Percentiles rank a stretch among this genome's conserved stretches.
phyloP scores from a whole-genome alignment of 2,888 invertebrate genomes.

The Xanthorhoe spadicearia region DNA sequence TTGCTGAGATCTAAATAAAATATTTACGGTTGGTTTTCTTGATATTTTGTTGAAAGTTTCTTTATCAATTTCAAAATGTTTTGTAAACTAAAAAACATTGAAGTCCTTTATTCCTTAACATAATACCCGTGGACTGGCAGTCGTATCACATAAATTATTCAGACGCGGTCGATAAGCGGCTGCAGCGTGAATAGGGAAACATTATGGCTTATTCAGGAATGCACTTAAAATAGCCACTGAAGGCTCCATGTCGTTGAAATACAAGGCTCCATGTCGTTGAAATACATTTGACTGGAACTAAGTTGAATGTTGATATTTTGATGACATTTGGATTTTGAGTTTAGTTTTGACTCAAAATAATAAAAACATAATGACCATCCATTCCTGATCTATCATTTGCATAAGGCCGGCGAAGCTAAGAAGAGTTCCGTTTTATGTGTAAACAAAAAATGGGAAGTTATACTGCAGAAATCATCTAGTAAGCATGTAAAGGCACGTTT shows the following conservation, averaged over 20 bases:
- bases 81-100: neutral
- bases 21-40: neutral
- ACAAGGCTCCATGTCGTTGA: too few relatives aligned
- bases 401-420: too few relatives aligned
- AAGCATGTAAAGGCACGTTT: too few relatives aligned
- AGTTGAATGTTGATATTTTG: too few relatives aligned
- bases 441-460: too few relatives aligned
- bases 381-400: too few relatives aligned
- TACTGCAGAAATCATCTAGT: too few relatives aligned
- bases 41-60: neutral
- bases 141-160: constrained; percentile 67
- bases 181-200: constrained; percentile 58
- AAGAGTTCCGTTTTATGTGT: too few relatives aligned
- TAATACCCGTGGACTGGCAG: constrained; percentile 9
- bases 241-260: constrained; percentile 46
- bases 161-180: constrained; percentile 68
- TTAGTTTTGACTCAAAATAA: too few relatives aligned
- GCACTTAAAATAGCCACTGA: constrained; percentile 55
- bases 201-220: constrained; percentile 60
- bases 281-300: constrained; percentile 52
- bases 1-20: constrained; percentile 4
- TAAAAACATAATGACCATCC: too few relatives aligned
- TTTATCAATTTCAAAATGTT: neutral
- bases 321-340: too few relatives aligned
- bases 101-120: constrained; percentile 17